Evolutionary conservation across 2,113 vertebrate genomes (phyloP), one percentile per base, ranked within the genome.

Genomic region (Neotragus moschatus): DNA sequence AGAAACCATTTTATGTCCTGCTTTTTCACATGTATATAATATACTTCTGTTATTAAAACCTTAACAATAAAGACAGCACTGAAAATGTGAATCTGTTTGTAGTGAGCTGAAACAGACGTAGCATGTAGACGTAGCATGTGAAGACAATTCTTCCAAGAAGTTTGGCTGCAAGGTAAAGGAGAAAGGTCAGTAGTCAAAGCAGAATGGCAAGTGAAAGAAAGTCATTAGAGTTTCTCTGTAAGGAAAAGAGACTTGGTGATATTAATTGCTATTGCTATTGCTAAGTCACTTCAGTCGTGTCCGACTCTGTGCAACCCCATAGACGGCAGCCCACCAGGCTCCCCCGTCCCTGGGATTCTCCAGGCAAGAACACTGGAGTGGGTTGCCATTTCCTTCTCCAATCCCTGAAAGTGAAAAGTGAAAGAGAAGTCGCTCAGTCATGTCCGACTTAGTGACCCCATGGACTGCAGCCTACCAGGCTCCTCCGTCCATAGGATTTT

Each of bases 91-190:
- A 90, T 39, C 60, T 88, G 14, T 70, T 19, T 55, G 16, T 79
- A 82, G 25, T 43, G 79, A 93, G 8, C 63, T 81, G 33, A 63
- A 43, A 66, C 51, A 88, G 26, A 90, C 49, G 70, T n/a, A n/a
- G n/a, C n/a, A 55, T 84, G 53, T 63, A 28, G 49, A 51, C 1
- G 3, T 60, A 88, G n/a, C 26, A 51, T 4, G 49, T 92, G n/a
- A 92, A 87, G 61, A 92, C 61, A 94, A 25, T 90, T 90, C 73
- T 88, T 90, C 94, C n/a, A 60, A 88, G 84, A 95, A 90, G 28
- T 96, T 91, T 91, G 58, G 30, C 81, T 84, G 28, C 80, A 88
- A 97, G 94, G 55, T 70, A 86, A 80, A 84, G 94, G 7, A 70
- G 33, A 79, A 88, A 84, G 33, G 14, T 93, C 45, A 55, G 80